Evolutionary conservation across 2,888 invertebrate genomes (phyloP).

Genomic region (Platerodrilus igneus): DNA sequence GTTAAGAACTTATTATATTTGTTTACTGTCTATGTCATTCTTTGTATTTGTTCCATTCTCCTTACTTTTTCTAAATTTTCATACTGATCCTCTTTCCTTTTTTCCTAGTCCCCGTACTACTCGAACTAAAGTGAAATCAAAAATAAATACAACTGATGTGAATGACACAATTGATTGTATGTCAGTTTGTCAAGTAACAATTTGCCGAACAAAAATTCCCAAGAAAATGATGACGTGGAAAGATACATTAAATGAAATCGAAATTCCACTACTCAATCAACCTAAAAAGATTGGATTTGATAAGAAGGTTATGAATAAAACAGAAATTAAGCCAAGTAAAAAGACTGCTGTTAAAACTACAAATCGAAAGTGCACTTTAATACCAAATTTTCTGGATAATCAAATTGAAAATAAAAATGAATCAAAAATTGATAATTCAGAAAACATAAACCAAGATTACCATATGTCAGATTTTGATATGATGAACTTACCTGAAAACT

Average conservation of each 20-base stretch:
- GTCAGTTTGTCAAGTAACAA: slow-evolving; percentile 37
- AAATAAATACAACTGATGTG: slow-evolving; percentile 43
- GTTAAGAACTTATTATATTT: slow-evolving; percentile 1
- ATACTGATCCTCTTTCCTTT: slow-evolving; percentile 36
- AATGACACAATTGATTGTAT: slow-evolving; percentile 40
- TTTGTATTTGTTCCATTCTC: slow-evolving; percentile 34
- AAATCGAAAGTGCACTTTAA: too few relatives aligned
- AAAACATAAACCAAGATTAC: too few relatives aligned
- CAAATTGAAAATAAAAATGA: too few relatives aligned
- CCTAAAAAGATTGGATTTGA: too few relatives aligned
- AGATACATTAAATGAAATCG: slow-evolving; percentile 29
- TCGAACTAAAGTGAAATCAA: slow-evolving; percentile 33
- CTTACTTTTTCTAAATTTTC: slow-evolving; percentile 27
- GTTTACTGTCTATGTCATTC: neutral
- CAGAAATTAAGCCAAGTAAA: too few relatives aligned
- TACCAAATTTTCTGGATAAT: too few relatives aligned
- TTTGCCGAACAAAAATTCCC: slow-evolving; percentile 5
- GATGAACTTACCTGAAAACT: too few relatives aligned
- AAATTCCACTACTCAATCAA: too few relatives aligned
- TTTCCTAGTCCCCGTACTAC: slow-evolving; percentile 30
- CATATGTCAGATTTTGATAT: too few relatives aligned
- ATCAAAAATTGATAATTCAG: too few relatives aligned
- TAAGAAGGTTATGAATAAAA: too few relatives aligned
- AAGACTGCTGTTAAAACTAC: too few relatives aligned
- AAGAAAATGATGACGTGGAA: slow-evolving; percentile 39